Base-by-base conservation (phyloP, 1,140 invertebrate species). In the Drosophila quadrilineata region DNA sequence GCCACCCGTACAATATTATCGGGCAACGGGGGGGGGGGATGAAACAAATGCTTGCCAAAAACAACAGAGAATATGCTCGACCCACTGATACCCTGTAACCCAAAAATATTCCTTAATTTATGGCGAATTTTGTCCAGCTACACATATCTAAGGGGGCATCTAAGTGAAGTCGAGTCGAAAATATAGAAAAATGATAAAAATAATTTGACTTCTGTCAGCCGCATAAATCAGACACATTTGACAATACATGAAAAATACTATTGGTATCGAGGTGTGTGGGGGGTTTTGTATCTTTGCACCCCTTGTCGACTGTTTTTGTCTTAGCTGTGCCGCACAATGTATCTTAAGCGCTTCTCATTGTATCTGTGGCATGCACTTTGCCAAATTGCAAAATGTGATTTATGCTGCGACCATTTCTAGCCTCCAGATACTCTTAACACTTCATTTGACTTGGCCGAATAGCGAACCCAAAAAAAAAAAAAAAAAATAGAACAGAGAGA, bases 351-450 rank as follows among this genome's bases (percentile, higher is more conserved):
- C n/a, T 16, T 22, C 10, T 40, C 50, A 29, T 48, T 40, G 53
- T 64, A 58, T 58, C 53, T 49, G 56, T 43, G 54, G 35, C 54
- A 50, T 75, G 75, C 75, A 79, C 75, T 79, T 59, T 79, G 75
- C 59, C 75, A 80, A 80, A 80, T 80, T 80, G 71, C 77, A 59
- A 53, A 53, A 80, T 79, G 54, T 75, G 71, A 80, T 79, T 79
- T 79, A 79, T 79, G 53, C 8, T 6, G 33, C 43, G 26, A 28
- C 40, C 35, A 68, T 68, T 63, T 62, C 65, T 60, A 68, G 62
- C 73, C 45, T 49, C 38, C n/a, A n/a, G n/a, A n/a, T n/a, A n/a
- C 69, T 68, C 56, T 76, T 76, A 76, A 76, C 74, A 76, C 74
- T 76, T 76, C 74, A 76, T 76, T 76, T 79, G 56, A 77, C 69